A percentile compares a stretch with the other conserved stretches of the same genome.
These are phyloP conservation scores for Eulemur rubriventer DNA, from an alignment of 2,797 vertebrate genomes.

Conservation along the genomic window DNA sequence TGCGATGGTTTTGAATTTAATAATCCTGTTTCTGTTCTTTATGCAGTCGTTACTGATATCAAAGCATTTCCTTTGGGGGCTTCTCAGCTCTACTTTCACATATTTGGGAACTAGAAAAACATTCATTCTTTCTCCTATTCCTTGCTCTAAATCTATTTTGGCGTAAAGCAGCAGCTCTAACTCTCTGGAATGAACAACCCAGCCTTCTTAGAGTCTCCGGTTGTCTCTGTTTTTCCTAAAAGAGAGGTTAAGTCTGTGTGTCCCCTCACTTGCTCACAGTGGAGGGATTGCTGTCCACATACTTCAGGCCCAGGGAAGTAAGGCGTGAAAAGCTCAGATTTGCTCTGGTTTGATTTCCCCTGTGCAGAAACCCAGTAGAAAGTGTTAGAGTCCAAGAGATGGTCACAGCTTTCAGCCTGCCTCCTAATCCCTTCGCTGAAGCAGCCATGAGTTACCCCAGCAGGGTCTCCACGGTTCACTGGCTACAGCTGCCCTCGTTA, in stretches of 20 bases:
- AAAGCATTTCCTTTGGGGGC: background rate
- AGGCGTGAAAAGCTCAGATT: background rate
- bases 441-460: background rate
- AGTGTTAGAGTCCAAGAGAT: background rate
- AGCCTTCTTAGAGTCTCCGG: background rate
- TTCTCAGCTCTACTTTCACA: background rate
- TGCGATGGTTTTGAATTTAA: constrained; percentile 4
- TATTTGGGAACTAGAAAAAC: background rate
- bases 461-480: background rate
- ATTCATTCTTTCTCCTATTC: background rate
- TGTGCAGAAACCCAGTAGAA: background rate
- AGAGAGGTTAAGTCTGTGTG: background rate
- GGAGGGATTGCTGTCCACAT: background rate
- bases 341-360: background rate
- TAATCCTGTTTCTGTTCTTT: constrained; percentile 11
- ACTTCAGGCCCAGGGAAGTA: background rate
- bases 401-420: background rate
- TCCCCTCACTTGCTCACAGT: background rate
- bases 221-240: background rate
- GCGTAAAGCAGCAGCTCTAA: background rate
- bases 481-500: background rate
- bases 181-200: background rate
- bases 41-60: background rate
- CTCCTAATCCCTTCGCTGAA: background rate
- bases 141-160: background rate